Conservation (phyloP, 2,888 invertebrate genomes). For the Clitarchus hookeri region DNA sequence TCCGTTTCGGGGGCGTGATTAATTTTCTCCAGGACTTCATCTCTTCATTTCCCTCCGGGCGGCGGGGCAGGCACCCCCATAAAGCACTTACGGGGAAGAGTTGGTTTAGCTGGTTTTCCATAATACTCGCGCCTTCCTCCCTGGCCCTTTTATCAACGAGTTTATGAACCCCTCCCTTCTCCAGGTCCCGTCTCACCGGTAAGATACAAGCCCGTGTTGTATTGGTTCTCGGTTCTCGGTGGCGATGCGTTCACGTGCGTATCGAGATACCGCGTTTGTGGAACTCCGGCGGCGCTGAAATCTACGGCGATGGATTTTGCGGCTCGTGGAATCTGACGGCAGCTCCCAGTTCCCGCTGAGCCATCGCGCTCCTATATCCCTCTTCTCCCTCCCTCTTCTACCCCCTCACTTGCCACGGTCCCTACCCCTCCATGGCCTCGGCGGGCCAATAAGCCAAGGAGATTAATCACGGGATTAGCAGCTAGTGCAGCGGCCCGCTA, state of each 20-base stretch:
- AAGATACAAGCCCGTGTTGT: no score
- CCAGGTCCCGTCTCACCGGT: no score
- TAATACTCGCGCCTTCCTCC: neutral
- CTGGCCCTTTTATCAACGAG: neutral
- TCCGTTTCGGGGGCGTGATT: conserved; percentile 4
- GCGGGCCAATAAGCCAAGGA: conserved; percentile 26
- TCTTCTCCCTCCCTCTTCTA: neutral
- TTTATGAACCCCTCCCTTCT: neutral
- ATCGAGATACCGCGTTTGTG: neutral
- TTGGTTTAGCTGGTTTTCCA: neutral
- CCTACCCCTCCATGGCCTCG: neutral
- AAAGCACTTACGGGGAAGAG: neutral
- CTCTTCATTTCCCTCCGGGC: neutral
- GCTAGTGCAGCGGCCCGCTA: neutral
- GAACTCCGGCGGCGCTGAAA: neutral
- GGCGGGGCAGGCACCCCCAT: neutral
- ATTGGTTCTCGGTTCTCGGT: no score
- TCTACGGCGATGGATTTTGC: neutral
- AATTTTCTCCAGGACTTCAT: neutral
- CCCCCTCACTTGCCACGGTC: neutral
- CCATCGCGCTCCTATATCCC: neutral
- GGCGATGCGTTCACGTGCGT: no score
- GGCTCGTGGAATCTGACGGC: neutral
- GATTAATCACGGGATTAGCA: conserved; percentile 27
- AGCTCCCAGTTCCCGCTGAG: neutral